Evolutionary conservation across 2,888 invertebrate genomes (phyloP).

Genomic region (Ectemnius cavifrons): DNA sequence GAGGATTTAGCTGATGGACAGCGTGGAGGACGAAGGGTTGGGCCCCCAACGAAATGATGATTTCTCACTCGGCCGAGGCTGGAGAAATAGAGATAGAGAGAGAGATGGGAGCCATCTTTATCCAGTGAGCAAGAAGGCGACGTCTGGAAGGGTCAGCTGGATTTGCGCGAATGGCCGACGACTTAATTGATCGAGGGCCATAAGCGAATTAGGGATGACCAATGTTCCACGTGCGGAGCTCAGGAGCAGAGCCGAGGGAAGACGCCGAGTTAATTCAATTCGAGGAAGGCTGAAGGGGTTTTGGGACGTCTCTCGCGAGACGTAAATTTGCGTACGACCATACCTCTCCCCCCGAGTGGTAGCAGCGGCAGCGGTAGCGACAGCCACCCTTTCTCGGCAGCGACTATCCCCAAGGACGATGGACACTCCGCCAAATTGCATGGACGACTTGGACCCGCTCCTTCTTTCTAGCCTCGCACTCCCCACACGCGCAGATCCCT

Average conservation of each 20-base stretch:
- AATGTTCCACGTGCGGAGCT: conserved; percentile 60
- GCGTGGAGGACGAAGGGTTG: no score
- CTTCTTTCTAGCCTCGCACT: conserved; percentile 27
- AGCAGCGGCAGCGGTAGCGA: no score
- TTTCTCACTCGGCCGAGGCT: no score
- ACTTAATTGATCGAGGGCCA: conserved; percentile 66
- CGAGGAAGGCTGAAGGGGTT: conserved; percentile 57
- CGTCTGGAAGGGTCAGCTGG: conserved; percentile 55
- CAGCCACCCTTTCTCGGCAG: conserved; percentile 4
- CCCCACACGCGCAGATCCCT: neutral
- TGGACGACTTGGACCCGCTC: conserved; percentile 60
- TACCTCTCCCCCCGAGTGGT: conserved; percentile 6
- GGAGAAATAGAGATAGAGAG: neutral
- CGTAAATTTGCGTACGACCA: conserved; percentile 65
- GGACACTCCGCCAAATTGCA: conserved; percentile 68
- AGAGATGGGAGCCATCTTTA: no score
- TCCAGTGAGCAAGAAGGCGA: conserved; percentile 19
- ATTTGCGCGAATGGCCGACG: conserved; percentile 63
- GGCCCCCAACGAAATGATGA: no score
- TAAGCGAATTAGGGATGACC: conserved; percentile 68
- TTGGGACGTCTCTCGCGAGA: conserved; percentile 61
- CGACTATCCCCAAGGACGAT: conserved; percentile 53
- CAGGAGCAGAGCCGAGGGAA: conserved; percentile 60
- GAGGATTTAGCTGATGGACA: no score
- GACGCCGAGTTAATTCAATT: conserved; percentile 66